Evolutionary conservation across 1,140 invertebrate species (phyloP).

Genomic region (Temnothorax nylanderi): DNA sequence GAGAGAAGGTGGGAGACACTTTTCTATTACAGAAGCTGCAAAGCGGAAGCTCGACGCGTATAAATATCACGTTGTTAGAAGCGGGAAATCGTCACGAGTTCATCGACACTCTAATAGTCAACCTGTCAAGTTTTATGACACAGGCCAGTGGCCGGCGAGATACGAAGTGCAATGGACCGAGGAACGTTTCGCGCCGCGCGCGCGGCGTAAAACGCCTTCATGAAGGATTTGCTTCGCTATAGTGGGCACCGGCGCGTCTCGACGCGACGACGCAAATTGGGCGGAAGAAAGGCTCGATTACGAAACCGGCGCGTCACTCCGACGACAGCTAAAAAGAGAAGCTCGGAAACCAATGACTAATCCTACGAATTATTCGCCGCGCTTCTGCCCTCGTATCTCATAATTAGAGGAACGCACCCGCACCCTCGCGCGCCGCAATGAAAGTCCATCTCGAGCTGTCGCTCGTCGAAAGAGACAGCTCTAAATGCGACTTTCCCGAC

Average conservation of each 20-base stretch:
- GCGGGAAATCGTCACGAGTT: not conserved
- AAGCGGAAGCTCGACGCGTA: constrained; percentile 9
- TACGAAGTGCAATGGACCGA: constrained; percentile 36
- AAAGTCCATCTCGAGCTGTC: not conserved
- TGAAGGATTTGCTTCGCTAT: not conserved
- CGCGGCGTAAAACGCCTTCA: not conserved
- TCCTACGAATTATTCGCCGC: constrained; percentile 1
- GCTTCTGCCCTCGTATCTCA: not conserved
- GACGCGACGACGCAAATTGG: constrained; percentile 19
- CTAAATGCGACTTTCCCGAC: not conserved
- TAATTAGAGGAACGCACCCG: not conserved
- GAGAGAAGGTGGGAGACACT: not conserved
- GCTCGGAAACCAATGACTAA: not conserved
- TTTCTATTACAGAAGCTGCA: not conserved
- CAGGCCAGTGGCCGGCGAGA: constrained; percentile 28
- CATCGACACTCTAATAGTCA: constrained; percentile 42
- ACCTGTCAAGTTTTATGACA: constrained; percentile 46
- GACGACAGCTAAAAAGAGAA: not conserved
- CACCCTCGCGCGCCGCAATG: not conserved
- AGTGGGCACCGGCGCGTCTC: not conserved
- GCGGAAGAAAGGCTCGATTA: constrained; percentile 17
- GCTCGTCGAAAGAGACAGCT: not conserved
- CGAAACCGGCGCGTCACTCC: not conserved
- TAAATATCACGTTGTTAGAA: constrained; percentile 7
- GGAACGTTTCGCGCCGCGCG: constrained; percentile 11